A percentile compares a stretch with the other conserved stretches of the same genome.
Conservation (phyloP, 2,113 vertebrate species). For the Neodon shergylaensis region DNA sequence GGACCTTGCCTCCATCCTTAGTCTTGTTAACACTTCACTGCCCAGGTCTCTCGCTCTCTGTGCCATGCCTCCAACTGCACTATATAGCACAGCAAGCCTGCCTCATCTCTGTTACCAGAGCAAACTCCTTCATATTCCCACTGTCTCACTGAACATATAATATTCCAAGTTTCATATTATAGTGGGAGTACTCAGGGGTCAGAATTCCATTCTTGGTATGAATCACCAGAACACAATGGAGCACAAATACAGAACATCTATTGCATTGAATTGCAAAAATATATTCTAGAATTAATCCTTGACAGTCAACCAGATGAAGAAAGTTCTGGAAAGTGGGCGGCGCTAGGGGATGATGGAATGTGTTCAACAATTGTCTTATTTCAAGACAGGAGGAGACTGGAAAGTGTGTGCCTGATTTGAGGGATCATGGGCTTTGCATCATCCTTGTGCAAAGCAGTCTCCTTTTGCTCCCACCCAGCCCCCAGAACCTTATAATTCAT, state of each 20-base stretch:
- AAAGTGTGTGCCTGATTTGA: neutral
- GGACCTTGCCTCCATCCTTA: neutral
- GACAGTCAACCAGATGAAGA: neutral
- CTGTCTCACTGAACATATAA: neutral
- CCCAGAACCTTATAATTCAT: neutral
- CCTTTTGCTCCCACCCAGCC: neutral
- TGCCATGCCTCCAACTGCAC: neutral
- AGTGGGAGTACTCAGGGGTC: neutral
- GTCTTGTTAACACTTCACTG: neutral
- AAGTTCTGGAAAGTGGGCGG: neutral
- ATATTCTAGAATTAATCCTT: conserved; percentile 38
- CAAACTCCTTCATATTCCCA: neutral
- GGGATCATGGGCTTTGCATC: neutral
- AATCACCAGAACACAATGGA: neutral
- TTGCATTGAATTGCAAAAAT: neutral
- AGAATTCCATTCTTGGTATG: neutral
- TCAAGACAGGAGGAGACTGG: neutral
- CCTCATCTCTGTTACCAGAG: neutral
- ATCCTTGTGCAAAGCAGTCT: neutral
- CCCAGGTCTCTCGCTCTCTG: neutral
- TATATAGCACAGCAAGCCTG: neutral
- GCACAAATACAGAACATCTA: neutral
- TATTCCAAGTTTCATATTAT: neutral
- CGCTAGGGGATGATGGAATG: neutral
- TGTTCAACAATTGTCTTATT: neutral